Evolutionary conservation across 2,888 invertebrate genomes (phyloP), one percentile per base, ranked within the genome.

Genomic region (Microchrysa polita): DNA sequence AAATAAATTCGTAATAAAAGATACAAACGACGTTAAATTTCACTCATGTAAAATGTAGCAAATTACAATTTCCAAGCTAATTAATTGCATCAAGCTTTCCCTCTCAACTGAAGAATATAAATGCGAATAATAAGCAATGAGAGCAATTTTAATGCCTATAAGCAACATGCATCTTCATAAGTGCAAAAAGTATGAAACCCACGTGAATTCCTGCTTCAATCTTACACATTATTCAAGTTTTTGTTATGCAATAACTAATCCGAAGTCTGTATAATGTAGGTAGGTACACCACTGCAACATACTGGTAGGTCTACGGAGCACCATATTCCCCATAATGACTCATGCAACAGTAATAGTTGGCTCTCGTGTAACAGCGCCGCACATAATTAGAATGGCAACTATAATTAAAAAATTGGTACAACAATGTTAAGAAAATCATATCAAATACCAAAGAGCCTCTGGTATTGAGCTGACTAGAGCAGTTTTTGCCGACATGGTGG

Each of bases 81-180:
- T 69, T 57, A 57, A 57, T 57, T 40, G 69, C 57, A 57, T 12
- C 23, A 69, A 65, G 57, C 69, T 69, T 69, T 69, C 69, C 69
- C 57, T 69, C 42, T 69, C 69, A 42, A 55, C 40, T 52, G 23
- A 53, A 1, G 16, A 61, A 12, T 18, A 9, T 61, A n/a, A n/a
- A n/a, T 27, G 61, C 61, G 48, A 4, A 48, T n/a, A 48, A 10
- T n/a, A 12, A 48, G 48, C 48, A 48, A 48, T n/a, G 14, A 10
- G 48, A 48, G 48, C 48, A 48, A 16, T 23, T 7, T 59, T 27
- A 10, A n/a, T 4, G 27, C 14, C 14, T 59, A 14, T 22, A 14
- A 23, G 22, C 23, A 23, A 23, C 27, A 27, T 16, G n/a, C n/a
- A 16, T 16, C 59, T 40, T 61, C 5, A 34, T 40, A 61, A 40